Evolutionary conservation across 2,888 invertebrate genomes (phyloP), one percentile per base, ranked within the genome.

Genomic region (Eupithecia dodoneata): DNA sequence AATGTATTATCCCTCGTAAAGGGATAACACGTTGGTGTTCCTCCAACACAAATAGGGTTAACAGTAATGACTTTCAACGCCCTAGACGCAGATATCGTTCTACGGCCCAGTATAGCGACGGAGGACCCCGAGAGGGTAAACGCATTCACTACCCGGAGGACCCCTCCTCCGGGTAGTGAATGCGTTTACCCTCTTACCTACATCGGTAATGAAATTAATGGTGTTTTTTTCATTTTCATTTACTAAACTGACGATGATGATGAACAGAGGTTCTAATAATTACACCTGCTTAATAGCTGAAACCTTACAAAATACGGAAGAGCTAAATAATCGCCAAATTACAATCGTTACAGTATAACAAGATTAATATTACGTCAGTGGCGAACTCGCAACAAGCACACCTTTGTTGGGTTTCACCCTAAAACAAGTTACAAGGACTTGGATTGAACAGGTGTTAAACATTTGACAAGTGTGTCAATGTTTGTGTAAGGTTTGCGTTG

Each of bases 401-500:
- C 83, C 84, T 86, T 89, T 91, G 90, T 90, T 82, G 83, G 91
- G 91, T 91, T 92, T 93, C 92, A 89, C 89, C 86, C 81, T 78
- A 87, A 86, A 88, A 89, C 88, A 78, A 76, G 80, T 79, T 79
- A 83, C 91, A 90, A 91, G 91, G 90, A 89, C 89, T 82, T 79
- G 73, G 81, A 79, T 82, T 69, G 67, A 85, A 85, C 85, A 85
- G 86, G 82, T 75, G 79, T 81, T 77, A 15, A 70, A 72, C 72
- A 75, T 63, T 55, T 18, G 73, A 75, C 80, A 73, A 71, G 70
- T 73, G 73, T 69, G 71, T 73, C 55, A 72, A 71, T 79, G 75
- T 76, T 71, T 74, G 72, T 75, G n/a, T 76, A 70, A 47, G n/a
- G 70, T 70, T 30, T 70, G 55, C 55, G 18, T 59, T 59, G n/a